Evolutionary conservation across 2,888 invertebrate genomes (phyloP), one percentile per base, ranked within the genome.

Genomic region (Caradrina clavipalpis): DNA sequence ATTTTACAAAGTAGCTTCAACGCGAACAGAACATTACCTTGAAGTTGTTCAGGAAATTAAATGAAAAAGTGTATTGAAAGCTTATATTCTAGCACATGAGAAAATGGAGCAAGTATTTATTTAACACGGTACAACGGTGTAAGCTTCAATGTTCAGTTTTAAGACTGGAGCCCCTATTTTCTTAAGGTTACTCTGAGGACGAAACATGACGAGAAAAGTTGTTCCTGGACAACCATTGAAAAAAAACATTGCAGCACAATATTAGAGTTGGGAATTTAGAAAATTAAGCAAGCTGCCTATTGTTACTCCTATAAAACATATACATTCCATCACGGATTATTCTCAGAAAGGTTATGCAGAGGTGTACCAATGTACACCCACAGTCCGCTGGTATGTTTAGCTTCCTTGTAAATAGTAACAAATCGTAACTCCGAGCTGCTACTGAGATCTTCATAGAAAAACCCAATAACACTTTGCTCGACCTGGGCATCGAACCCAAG

Each of bases 1-100:
- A 50, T 65, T 69, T 69, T 59, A 65, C 65, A 65, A 73, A 78
- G 62, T 49, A 77, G 59, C 55, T 77, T 69, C 65, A 26, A 62
- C 54, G 59, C 55, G 78, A 53, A 19, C 60, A 59, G 22, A 60
- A 58, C 49, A 73, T 63, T 59, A 58, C 61, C 62, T 62, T 22
- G 51, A 21, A 65, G 55, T 56, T 49, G 55, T 65, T 69, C 69
- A 78, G 73, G 78, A 78, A 77, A 77, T 69, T 69, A 78, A 65
- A 55, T 65, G 61, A 59, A 73, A 68, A 68, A 61, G 60, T 58
- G 61, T 58, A 75, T 58, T 55, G 65, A 47, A 35, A 67, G 56
- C 53, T 60, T 53, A 53, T 26, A 67, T 45, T 63, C 51, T 8
- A 62, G 55, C 62, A 72, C 49, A 60, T 11, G 45, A 72, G 62